Base-by-base conservation (phyloP, 2,113 vertebrate genomes). In the Choloepus hoffmanni region DNA sequence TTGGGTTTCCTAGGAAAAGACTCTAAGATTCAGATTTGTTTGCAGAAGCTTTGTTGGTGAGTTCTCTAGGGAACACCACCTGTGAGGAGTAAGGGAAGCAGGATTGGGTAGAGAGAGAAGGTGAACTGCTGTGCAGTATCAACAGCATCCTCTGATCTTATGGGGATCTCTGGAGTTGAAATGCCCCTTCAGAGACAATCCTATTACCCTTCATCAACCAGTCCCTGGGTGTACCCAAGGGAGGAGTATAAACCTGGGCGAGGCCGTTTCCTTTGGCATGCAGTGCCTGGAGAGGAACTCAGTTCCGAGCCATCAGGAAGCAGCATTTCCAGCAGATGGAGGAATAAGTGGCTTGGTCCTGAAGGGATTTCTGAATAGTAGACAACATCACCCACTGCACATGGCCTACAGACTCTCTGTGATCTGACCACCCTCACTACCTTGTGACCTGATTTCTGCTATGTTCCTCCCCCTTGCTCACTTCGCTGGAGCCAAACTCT, bases 331-430 rank as follows among this genome's bases (percentile, higher is more conserved):
- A 40, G 45, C 26, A 15, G 30, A 40, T 18, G 7, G 45, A 83
- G 13, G 45, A 73, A 1, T 19, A 8, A 73, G 55, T 11, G 13
- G 43, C 45, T 70, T 50, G 36, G n/a, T 36, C 48, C 55, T 3
- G 3, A 33, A 6, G 4, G 70, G 50, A 3, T 43, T 5, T 16
- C 60, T 70, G 48, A 19, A 1, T 12, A 21, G 4, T 21, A 5
- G 40, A n/a, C 10, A 11, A 4, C 7, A 30, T 77, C 16, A 40
- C 4, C 53, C 13, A 48, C 33, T 24, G 1, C 72, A 7, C 0
- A 0, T 3, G 15, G 43, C 50, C n/a, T 45, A 0, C 2, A 45
- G 45, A 40, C n/a, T 48, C 24, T 26, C 24, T 11, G 0, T 55
- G 8, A 23, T 43, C 50, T 12, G 7, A 8, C 6, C 30, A 2